A percentile compares a stretch with the other conserved stretches of the same genome.
These are phyloP conservation scores for Papilio aristodemus DNA, from an alignment of 1,140 invertebrate species.

Conservation along the genomic window DNA sequence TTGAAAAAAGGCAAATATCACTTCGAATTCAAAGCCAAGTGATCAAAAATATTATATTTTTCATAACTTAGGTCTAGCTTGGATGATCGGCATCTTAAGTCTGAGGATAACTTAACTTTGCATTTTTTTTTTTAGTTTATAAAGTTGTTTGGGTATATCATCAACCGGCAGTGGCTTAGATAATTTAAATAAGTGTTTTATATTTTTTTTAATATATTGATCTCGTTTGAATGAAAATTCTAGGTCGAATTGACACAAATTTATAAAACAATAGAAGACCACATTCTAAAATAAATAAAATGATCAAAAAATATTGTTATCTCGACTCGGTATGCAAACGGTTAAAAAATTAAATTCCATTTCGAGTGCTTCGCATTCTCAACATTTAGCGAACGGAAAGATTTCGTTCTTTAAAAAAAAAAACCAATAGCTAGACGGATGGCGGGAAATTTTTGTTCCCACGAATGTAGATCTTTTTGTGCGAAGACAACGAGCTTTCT, in stretches of 20 bases:
- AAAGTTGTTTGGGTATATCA: too few species aligned
- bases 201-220: too few species aligned
- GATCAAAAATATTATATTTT: too few species aligned
- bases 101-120: too few species aligned
- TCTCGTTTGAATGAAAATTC: too few species aligned
- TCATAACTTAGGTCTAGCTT: too few species aligned
- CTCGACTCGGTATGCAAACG: background rate
- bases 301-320: background rate
- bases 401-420: background rate
- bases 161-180: too few species aligned
- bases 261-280: background rate
- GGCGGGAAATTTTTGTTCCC: conserved; percentile 19
- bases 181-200: background rate
- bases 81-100: too few species aligned
- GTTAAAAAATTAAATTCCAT: conserved; percentile 11
- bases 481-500: conserved; percentile 1
- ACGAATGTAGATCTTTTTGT: conserved; percentile 3
- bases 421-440: conserved; percentile 15
- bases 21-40: too few species aligned
- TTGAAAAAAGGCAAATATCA: too few species aligned
- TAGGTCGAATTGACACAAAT: background rate
- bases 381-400: background rate
- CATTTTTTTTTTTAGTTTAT: too few species aligned
- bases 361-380: background rate
- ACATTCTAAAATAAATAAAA: background rate